These are phyloP conservation scores for Alviniconcha marisindica DNA, from an alignment of 1,140 invertebrate species.

Conservation along the genomic window DNA sequence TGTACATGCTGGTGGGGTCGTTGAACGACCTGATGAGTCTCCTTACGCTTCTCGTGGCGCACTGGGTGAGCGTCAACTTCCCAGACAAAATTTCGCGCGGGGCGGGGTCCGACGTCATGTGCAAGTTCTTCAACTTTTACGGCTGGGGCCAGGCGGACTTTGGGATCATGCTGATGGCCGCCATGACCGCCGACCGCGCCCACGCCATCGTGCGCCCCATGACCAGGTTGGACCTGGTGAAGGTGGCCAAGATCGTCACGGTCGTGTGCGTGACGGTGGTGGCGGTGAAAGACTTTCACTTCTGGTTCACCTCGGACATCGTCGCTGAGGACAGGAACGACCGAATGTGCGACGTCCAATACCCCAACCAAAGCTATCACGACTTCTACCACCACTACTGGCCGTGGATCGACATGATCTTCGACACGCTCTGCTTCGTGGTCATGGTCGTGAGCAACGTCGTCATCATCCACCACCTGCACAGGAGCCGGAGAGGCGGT, in stretches of 20 bases:
- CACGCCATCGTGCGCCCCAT: constrained; percentile 61
- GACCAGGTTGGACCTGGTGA: constrained; percentile 47
- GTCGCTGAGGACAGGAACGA: constrained; percentile 54
- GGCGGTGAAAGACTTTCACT: constrained; percentile 62
- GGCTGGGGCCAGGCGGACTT: constrained; percentile 64
- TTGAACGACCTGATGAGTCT: constrained; percentile 59
- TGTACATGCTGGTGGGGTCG: constrained; percentile 58
- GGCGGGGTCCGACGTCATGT: constrained; percentile 53
- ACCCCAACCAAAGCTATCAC: constrained; percentile 45
- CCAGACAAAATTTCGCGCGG: constrained; percentile 52
- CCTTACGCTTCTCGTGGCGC: constrained; percentile 56
- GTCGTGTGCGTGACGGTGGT: constrained; percentile 42
- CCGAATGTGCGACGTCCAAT: constrained; percentile 59
- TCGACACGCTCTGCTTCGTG: constrained; percentile 54
- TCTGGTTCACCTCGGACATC: constrained; percentile 62
- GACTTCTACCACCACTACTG: constrained; percentile 55
- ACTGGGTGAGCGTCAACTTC: constrained; percentile 65
- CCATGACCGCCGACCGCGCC: constrained; percentile 64
- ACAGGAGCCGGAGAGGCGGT: constrained; percentile 47
- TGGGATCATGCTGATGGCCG: constrained; percentile 59
- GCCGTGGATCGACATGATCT: constrained; percentile 60
- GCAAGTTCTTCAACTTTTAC: constrained; percentile 68
- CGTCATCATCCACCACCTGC: constrained; percentile 54
- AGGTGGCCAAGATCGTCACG: constrained; percentile 56
- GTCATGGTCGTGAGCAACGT: constrained; percentile 58